Evolutionary conservation across 2,888 invertebrate species (phyloP).

Genomic region (Galerucella nymphaeae): DNA sequence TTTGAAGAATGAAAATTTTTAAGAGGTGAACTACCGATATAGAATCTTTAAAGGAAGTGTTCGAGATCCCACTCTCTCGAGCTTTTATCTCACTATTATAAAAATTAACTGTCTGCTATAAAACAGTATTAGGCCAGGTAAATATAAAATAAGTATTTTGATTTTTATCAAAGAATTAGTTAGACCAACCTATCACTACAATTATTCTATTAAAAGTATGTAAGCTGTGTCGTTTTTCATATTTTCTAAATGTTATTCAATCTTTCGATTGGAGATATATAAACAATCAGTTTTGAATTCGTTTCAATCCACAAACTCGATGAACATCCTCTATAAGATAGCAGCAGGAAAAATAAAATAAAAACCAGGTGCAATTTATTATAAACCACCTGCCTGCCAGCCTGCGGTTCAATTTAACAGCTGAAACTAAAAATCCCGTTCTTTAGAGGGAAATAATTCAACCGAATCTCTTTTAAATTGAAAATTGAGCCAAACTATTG

Average conservation of each 20-base stretch:
- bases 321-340: background rate
- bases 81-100: slow-evolving; percentile 1
- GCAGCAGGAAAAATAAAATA: slow-evolving; percentile 28
- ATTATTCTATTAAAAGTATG: too few relatives aligned
- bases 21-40: slow-evolving; percentile 42
- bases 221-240: too few relatives aligned
- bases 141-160: too few relatives aligned
- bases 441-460: slow-evolving; percentile 26
- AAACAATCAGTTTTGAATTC: background rate
- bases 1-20: slow-evolving; percentile 46
- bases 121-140: background rate
- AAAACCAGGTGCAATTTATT: slow-evolving; percentile 33
- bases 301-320: background rate
- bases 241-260: too few relatives aligned
- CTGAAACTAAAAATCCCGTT: slow-evolving; percentile 36
- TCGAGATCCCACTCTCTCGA: slow-evolving; percentile 17
- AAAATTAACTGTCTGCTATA: slow-evolving; percentile 1
- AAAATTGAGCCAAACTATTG: slow-evolving; percentile 27
- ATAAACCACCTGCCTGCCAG: slow-evolving; percentile 29
- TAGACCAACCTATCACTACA: too few relatives aligned
- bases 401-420: slow-evolving; percentile 31
- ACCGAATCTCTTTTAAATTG: slow-evolving; percentile 35
- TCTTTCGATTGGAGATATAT: too few relatives aligned
- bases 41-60: slow-evolving; percentile 26
- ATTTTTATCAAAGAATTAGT: too few relatives aligned